A percentile compares a stretch with the other conserved stretches of the same genome.
phyloP scores from a whole-genome alignment of 2,888 invertebrate species.

The Lithophane leautieri region DNA sequence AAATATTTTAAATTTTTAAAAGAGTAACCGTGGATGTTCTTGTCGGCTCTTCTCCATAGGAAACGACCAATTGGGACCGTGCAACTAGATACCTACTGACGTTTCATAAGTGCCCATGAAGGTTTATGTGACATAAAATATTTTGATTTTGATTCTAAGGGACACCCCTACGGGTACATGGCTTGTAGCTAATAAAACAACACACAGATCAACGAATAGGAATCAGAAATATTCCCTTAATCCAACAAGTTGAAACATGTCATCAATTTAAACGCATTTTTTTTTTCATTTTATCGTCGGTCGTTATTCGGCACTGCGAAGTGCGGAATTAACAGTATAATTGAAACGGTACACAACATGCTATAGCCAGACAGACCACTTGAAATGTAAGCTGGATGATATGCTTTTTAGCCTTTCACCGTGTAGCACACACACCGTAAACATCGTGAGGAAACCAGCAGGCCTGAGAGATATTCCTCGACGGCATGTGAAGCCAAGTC shows the following conservation, averaged over 20 bases:
- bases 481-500: too few relatives aligned
- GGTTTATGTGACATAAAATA: too few relatives aligned
- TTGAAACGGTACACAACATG: conserved; percentile 4
- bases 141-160: neutral
- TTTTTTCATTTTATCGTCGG: neutral
- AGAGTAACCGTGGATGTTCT: too few relatives aligned
- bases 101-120: too few relatives aligned
- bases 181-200: neutral
- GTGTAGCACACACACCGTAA: too few relatives aligned
- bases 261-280: conserved; percentile 14
- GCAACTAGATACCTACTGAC: too few relatives aligned
- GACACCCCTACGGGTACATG: neutral
- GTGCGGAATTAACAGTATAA: neutral
- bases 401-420: neutral
- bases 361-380: neutral
- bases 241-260: conserved; percentile 20
- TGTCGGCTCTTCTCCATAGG: too few relatives aligned
- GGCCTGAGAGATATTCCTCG: too few relatives aligned
- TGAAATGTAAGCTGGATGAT: neutral
- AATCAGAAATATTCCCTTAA: conserved; percentile 6
- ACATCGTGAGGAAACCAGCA: too few relatives aligned
- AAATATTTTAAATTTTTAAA: too few relatives aligned
- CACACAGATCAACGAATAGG: too few relatives aligned
- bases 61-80: too few relatives aligned
- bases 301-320: neutral